Percentiles rank a stretch among this genome's conserved stretches.
Evolutionary conservation across 2,797 vertebrate species (phyloP).

Genomic region (Cryptoblepharus egeriae): DNA sequence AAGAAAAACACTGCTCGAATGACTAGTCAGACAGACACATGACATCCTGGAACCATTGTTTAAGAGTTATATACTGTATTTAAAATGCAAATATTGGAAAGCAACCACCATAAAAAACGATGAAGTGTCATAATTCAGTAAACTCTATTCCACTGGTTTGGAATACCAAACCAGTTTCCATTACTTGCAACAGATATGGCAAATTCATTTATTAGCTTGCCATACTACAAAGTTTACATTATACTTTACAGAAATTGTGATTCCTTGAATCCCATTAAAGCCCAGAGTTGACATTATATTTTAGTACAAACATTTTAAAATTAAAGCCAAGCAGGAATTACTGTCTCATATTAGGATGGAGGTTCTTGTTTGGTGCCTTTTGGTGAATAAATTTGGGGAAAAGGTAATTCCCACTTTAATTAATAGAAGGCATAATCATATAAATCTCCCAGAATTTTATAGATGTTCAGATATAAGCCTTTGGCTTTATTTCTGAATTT

Average conservation of each 20-base stretch:
- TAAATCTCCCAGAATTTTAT: background rate
- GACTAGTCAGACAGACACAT: no score
- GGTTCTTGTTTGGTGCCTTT: background rate
- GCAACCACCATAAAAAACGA: no score
- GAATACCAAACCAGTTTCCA: no score
- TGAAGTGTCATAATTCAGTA: no score
- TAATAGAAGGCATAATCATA: background rate
- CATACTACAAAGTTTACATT: background rate
- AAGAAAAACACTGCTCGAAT: background rate
- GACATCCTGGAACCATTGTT: no score
- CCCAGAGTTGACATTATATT: no score
- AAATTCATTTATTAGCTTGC: background rate
- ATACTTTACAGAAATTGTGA: background rate
- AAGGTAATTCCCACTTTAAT: constrained; percentile 10
- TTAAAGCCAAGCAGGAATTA: background rate
- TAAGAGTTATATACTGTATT: no score
- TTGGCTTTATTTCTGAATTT: background rate
- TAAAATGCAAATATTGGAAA: no score
- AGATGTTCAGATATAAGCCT: background rate
- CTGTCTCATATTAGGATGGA: background rate
- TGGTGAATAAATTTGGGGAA: background rate
- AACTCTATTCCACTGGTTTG: background rate
- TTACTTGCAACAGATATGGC: background rate
- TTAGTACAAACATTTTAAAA: background rate
- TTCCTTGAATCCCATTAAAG: background rate